Base-by-base conservation (phyloP, 2,888 invertebrate species). In the Caenorhabditis uteleia region DNA sequence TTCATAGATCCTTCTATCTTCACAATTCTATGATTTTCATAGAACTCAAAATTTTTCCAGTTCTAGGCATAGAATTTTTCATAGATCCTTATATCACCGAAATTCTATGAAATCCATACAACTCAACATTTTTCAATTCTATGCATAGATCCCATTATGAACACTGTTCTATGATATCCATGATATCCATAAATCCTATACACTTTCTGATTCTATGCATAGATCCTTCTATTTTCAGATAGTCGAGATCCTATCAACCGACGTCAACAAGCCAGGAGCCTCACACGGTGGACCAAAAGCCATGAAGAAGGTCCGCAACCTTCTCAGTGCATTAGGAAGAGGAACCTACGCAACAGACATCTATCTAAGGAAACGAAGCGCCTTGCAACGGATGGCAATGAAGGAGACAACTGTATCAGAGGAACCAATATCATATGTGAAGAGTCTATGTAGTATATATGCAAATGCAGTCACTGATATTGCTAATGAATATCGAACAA, bases 331-430 rank as follows among this genome's bases (percentile, higher is more conserved):
- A 43, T 47, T 75, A 8, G 75, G 72, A 31, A 42, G 73, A 48
- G 75, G 77, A 34, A 78, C 77, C 2, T 82, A 78, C 46, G 81
- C 81, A 10, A 73, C 77, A 8, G 81, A 81, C 40, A 57, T 82
- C 26, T 81, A 82, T 53, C 49, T 81, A 27, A 67, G 76, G 21
- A 47, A 78, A 26, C 56, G 81, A 44, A 79, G 72, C 47, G 68
- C 70, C 5, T 55, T 70, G 12, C 68, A 77, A 55, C 40, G 72
- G 20, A 62, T 46, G 18, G 77, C 80, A 1, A 68, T 71, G 40
- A 42, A 57, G 7, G 74, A 74, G 18, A 68, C 70, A 5, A 70
- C 74, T 31, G 70, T 74, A 20, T 66, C 68, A 1, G 74, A 74
- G 39, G 74, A 74, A 42, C 70, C 74, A 10, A 71, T 82, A 6